phyloP scores from a whole-genome alignment of 2,113 vertebrate species.

The Solea solea region DNA sequence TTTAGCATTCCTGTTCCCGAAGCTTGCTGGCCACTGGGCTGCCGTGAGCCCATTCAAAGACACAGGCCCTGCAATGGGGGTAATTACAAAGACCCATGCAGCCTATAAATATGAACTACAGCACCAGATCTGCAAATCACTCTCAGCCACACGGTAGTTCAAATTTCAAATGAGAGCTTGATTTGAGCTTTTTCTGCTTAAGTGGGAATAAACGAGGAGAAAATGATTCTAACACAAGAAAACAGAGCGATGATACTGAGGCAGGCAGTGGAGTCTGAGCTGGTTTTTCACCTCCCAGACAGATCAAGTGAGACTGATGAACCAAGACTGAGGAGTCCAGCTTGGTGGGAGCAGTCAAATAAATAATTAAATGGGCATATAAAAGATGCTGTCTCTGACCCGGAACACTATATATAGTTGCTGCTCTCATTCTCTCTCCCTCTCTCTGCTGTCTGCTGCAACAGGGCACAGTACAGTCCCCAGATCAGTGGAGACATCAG shows the following conservation, averaged over 20 bases:
- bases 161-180: constrained; percentile 15
- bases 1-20: constrained; percentile 75
- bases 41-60: constrained; percentile 61
- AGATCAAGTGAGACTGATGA: constrained; percentile 50
- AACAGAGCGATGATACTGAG: neutral
- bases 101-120: constrained; percentile 77
- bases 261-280: neutral
- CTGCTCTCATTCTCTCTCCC: constrained; percentile 32
- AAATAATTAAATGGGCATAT: constrained; percentile 71
- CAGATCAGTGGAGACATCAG: constrained; percentile 59
- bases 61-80: constrained; percentile 48
- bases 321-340: constrained; percentile 38
- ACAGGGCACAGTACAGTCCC: constrained; percentile 12
- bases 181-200: neutral
- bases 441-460: constrained; percentile 34
- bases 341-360: constrained; percentile 55
- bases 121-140: constrained; percentile 37
- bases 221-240: constrained; percentile 10
- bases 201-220: constrained; percentile 1
- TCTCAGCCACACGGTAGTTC: constrained; percentile 26
- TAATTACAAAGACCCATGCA: constrained; percentile 77
- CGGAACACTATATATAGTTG: constrained; percentile 69
- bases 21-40: constrained; percentile 47
- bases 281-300: constrained; percentile 28
- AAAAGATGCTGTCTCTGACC: constrained; percentile 49